Base-by-base conservation (phyloP, 2,888 invertebrate species). In the Dolichomitus sp. region DNA sequence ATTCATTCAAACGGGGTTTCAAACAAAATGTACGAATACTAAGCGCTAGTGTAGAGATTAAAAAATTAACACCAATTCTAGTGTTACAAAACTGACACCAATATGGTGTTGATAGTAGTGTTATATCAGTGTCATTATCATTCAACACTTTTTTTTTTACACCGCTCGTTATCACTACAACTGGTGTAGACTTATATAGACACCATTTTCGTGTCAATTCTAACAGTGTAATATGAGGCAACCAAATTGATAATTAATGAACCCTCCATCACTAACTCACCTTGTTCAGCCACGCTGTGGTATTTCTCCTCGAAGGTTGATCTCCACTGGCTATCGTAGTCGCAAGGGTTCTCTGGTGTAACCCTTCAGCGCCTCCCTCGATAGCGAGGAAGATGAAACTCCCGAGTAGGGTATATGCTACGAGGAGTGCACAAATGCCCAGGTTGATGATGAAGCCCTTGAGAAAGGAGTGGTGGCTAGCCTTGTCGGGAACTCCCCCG, bases 341-440 rank as follows among this genome's bases (percentile, higher is more conserved):
- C 90, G 95, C 95, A 87, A 96, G 92, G 57, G 95, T 95, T 85
- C 94, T 93, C 90, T 95, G 95, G 87, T 95, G 95, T 63, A 92
- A 87, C 40, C 90, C 90, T 85, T 95, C 95, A 73, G 94, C 94
- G 4, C 96, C 96, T 61, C 97, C 96, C 94, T 98, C 98, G 90
- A 98, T 97, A 70, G 97, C 97, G 89, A 98, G 94, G 94, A 98
- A 98, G 94, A 98, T 96, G 93, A 98, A 97, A 78, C 97, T 97
- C 73, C 97, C 97, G 84, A 96, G 94, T 50, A 96, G 92, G 40
- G 98, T 98, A 93, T 98, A 98, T 30, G 97, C 97, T 89, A 98
- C 95, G 54, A 98, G 95, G 74, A 97, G 95, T 74, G 96, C 95
- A 94, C 98, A 98, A 93, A 98, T 97, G 87, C 97, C 96, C 88